Evolutionary conservation across 1,140 invertebrate species (phyloP), one percentile per base, ranked within the genome.

Genomic region (Tetranychus cinnabarinus): DNA sequence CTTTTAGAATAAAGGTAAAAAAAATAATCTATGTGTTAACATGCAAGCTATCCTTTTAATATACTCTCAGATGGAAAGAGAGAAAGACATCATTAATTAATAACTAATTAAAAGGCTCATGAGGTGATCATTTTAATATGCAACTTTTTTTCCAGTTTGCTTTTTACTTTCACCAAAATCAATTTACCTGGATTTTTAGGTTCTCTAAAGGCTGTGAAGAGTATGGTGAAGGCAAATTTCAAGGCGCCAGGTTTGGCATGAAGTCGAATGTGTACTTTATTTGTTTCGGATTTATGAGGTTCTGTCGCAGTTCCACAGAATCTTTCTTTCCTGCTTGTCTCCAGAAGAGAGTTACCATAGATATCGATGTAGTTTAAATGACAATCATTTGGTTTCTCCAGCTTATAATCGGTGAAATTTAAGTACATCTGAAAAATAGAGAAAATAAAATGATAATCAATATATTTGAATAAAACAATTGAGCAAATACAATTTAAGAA

Each of bases 331-430:
- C 61, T 61, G 2, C 37, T 61, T 31, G 62, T 59, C 74, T 50
- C 77, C 73, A 65, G 83, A 78, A 35, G 82, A 81, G 59, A 75
- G 72, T 60, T 79, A 77, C 6, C 77, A 77, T 70, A 86, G 85
- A 88, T 76, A 69, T 87, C 82, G 48, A 88, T 75, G 68, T 83
- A 86, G 71, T 88, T 88, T 13, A 75, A 77, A n/a, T 84, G 80
- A 66, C 85, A 88, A 66, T 87, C 83, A 69, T 88, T 88, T 1
- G 85, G 84, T 66, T 79, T 80, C 48, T 77, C 76, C 63, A 88
- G 72, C 46, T 75, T 72, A 69, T 86, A 86, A 42, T 71, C 67
- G 37, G 77, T 70, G 69, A 86, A 87, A 54, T 77, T 76, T 55
- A 87, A 70, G 67, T 81, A 81, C 65, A 88, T 85, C 83, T 76